Base-by-base conservation (phyloP, 2,113 vertebrate genomes). In the Bettongia penicillata region DNA sequence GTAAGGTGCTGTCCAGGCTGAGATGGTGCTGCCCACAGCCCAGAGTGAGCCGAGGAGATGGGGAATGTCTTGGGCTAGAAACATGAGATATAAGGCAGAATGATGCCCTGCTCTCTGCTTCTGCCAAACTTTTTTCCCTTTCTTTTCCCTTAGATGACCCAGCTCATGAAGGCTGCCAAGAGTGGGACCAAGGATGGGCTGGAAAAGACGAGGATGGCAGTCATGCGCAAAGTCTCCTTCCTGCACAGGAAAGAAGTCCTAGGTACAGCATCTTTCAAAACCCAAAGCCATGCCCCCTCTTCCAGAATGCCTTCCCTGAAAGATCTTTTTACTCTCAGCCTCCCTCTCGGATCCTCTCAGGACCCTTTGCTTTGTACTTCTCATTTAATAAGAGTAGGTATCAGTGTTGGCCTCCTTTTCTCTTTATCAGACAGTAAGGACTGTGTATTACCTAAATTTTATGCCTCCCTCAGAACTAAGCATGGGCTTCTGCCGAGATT, bases 161-260 rank as follows among this genome's bases (percentile, higher is more conserved):
- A 99, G 98, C 98, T 99, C 97, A 99, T 99, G 99, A 99, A 99
- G 98, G 99, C 99, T 0, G 99, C 99, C 61, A 99, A 98, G 91
- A 99, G 99, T 0, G 99, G 99, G 92, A 99, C 99, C 16, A 99
- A 99, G 98, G 99, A 99, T 4, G 99, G 99, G 31, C 98, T 99
- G 94, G 99, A 99, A 98, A 99, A 99, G 98, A 99, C 99, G 6
- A 99, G 99, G 97, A 99, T 99, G 0, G 99, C 99, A 0, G 99
- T 99, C 96, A 99, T 99, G 99, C 98, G 99, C 61, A 99, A 98
- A 97, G 99, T 99, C 51, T 99, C 99, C 12, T 99, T 99, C 97
- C 98, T 99, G 94, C 99, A 99, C 92, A 98, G 99, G 96, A 99
- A 99, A 93, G 99, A 99, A 8, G 96, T 97, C 0, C 97, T 98